Evolutionary conservation across 2,888 invertebrate species (phyloP).

Genomic region (Tenodera sinensis): DNA sequence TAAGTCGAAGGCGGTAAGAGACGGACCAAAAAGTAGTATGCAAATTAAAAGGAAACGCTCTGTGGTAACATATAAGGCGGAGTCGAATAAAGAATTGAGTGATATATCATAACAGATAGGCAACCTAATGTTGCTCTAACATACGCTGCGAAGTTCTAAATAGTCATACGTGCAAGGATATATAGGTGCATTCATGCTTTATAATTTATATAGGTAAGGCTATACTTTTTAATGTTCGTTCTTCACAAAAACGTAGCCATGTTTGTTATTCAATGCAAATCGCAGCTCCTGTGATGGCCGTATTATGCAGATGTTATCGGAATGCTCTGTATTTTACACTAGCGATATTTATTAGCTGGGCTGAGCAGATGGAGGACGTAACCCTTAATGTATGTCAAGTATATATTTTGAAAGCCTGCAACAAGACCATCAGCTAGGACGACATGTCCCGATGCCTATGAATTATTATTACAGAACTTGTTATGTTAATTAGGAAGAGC

Average conservation of each 20-base stretch:
- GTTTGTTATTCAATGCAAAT: slow-evolving; percentile 17
- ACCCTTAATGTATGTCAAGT: neutral
- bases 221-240: slow-evolving; percentile 1
- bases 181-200: neutral
- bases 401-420: neutral
- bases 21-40: neutral
- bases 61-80: neutral
- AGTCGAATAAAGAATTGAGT: neutral
- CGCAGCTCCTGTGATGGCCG: neutral
- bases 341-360: neutral
- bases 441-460: slow-evolving; percentile 36
- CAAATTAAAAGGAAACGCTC: neutral
- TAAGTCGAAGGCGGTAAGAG: neutral
- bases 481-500: slow-evolving; percentile 44
- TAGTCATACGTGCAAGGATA: neutral
- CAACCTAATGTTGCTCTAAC: neutral
- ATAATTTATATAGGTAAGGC: slow-evolving; percentile 11
- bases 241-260: slow-evolving; percentile 6
- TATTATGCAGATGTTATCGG: neutral
- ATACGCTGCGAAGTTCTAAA: neutral
- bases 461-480: slow-evolving; percentile 47
- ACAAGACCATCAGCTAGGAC: neutral
- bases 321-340: neutral
- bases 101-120: neutral
- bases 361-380: neutral